These are phyloP conservation scores for Athripsodes cinereus DNA, from an alignment of 2,888 invertebrate species.

Conservation along the genomic window DNA sequence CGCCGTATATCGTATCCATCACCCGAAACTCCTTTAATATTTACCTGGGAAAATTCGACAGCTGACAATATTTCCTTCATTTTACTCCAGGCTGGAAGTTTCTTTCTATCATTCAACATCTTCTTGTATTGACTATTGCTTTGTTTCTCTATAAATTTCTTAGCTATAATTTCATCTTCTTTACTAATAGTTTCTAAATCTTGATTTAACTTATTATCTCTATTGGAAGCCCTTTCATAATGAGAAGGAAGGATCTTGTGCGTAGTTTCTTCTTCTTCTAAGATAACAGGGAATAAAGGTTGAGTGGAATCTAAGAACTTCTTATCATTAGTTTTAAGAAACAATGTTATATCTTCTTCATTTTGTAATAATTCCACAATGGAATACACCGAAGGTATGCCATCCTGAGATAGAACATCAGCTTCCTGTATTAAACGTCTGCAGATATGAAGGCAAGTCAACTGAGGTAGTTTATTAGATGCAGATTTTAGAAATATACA, in stretches of 20 bases:
- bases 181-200: slow-evolving; percentile 49
- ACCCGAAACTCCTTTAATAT: no score
- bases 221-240: slow-evolving; percentile 57
- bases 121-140: slow-evolving; percentile 57
- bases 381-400: slow-evolving; percentile 66
- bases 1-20: no score
- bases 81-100: slow-evolving; percentile 68
- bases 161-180: slow-evolving; percentile 58
- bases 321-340: slow-evolving; percentile 51
- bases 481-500: slow-evolving; percentile 62
- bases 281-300: slow-evolving; percentile 55
- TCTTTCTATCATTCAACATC: slow-evolving; percentile 57
- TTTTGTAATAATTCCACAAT: slow-evolving; percentile 65
- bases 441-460: slow-evolving; percentile 60
- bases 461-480: slow-evolving; percentile 51
- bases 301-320: slow-evolving; percentile 50
- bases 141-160: slow-evolving; percentile 55
- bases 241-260: slow-evolving; percentile 49
- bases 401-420: slow-evolving; percentile 55
- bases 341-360: slow-evolving; percentile 58
- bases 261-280: slow-evolving; percentile 36
- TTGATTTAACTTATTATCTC: slow-evolving; percentile 45
- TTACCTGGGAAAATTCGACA: slow-evolving; percentile 55
- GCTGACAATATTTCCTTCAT: slow-evolving; percentile 62
- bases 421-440: slow-evolving; percentile 65